A percentile compares a stretch with the other conserved stretches of the same genome.
These are phyloP conservation scores for Todiramphus saurophagus DNA, from an alignment of 2,113 vertebrate species.

Conservation along the genomic window DNA sequence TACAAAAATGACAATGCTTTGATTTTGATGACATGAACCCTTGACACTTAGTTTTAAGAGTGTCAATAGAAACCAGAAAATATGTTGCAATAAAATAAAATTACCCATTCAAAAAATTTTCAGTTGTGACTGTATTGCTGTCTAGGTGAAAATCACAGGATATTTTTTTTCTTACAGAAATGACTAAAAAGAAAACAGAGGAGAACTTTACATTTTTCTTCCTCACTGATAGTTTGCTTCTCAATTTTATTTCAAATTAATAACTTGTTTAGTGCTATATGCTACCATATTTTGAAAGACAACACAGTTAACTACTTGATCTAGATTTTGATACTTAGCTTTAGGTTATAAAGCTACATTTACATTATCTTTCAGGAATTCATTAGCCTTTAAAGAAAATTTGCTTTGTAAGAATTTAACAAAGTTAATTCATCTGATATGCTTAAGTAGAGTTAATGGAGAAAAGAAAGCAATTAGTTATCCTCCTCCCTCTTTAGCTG, in stretches of 20 bases:
- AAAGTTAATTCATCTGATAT: background rate
- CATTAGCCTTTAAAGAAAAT: background rate
- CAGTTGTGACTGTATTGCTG: background rate
- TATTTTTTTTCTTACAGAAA: background rate
- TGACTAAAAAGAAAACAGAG: background rate
- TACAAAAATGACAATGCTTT: background rate
- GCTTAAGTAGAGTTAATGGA: background rate
- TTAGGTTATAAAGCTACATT: background rate
- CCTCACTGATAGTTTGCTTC: background rate
- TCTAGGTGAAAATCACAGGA: background rate
- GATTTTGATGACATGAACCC: background rate
- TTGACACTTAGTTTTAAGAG: background rate
- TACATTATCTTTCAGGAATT: background rate
- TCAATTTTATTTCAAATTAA: background rate
- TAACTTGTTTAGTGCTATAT: background rate
- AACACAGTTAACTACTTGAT: background rate
- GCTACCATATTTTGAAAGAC: background rate
- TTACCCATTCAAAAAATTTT: background rate
- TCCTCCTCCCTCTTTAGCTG: background rate
- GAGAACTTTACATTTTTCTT: background rate
- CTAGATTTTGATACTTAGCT: background rate
- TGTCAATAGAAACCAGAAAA: background rate
- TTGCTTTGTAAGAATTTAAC: background rate
- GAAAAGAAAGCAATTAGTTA: background rate
- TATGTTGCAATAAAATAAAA: background rate